Evolutionary conservation across 2,888 invertebrate genomes (phyloP).

Genomic region (Dasysyrphus tricinctus): DNA sequence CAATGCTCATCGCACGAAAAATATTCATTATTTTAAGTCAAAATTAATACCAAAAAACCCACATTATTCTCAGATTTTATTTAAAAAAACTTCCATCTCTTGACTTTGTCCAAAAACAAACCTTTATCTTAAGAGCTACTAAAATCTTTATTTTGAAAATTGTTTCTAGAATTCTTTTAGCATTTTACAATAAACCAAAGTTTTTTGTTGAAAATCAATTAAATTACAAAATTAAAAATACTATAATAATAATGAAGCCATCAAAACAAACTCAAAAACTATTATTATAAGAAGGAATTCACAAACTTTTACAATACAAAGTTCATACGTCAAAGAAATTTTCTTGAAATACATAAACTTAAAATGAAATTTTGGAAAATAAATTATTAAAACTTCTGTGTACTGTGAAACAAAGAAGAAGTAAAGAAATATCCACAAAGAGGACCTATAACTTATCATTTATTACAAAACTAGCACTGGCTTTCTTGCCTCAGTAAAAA

Average conservation of each 20-base stretch:
- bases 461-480: slow-evolving; percentile 39
- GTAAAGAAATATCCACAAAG: slow-evolving; percentile 28
- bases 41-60: no score
- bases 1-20: no score
- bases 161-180: no score
- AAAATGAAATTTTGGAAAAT: slow-evolving; percentile 15
- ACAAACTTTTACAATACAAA: slow-evolving; percentile 8
- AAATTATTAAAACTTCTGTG: slow-evolving; percentile 34
- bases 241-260: not conserved
- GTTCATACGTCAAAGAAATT: not conserved
- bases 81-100: no score
- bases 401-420: not conserved
- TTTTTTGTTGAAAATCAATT: no score
- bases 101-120: no score
- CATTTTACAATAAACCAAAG: no score
- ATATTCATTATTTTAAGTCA: no score
- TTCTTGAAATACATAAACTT: slow-evolving; percentile 2
- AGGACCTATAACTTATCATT: slow-evolving; percentile 45
- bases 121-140: no score
- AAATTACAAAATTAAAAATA: not conserved
- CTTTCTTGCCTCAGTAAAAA: slow-evolving; percentile 42
- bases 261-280: not conserved
- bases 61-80: no score
- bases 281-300: slow-evolving; percentile 41
- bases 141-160: no score